Evolutionary conservation across 2,888 invertebrate genomes (phyloP), one percentile per base, ranked within the genome.

Genomic region (Linyphia triangularis): DNA sequence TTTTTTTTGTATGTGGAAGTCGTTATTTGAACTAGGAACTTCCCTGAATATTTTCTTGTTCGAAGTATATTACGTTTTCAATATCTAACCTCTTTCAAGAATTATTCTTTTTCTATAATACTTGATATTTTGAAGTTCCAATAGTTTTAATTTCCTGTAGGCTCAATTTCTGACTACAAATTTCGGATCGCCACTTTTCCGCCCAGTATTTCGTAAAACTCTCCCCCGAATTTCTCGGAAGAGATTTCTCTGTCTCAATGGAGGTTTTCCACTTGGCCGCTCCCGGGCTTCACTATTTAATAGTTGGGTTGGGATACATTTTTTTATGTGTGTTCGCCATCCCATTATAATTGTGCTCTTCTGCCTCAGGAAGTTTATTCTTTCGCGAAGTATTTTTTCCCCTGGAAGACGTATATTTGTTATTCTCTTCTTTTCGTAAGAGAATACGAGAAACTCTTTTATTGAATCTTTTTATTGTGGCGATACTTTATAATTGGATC

Each of bases 191-290:
- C 16, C 51, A 51, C n/a, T 51, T 51, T 51, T 51, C 51, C 16
- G n/a, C 5, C n/a, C n/a, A 51, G 13, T 51, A 51, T 30, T 67
- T 67, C 33, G 33, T 7, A 7, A 33, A 19, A 33, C 67, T 26
- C 69, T 43, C 7, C 43, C 70, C 16, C 26, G n/a, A 13, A 5
- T n/a, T 26, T 70, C 43, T 26, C 43, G 22, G 43, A n/a, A 37
- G 22, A 22, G 69, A 26, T 70, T n/a, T 40, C 75, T 24, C 30
- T 40, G 24, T 24, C 30, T 22, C 61, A 19, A 10, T 63, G 43
- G 63, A 65, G 65, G 78, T 65, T 78, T 77, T 77, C 77, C 77
- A 63, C 77, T 77, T 63, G 37, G 63, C 26, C 61, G 63, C 30
- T 37, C 59, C 61, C 37, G 51, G n/a, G n/a, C 19, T 24, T 63